Base-by-base conservation (phyloP, 2,113 vertebrate genomes). In the Danio rerio region DNA sequence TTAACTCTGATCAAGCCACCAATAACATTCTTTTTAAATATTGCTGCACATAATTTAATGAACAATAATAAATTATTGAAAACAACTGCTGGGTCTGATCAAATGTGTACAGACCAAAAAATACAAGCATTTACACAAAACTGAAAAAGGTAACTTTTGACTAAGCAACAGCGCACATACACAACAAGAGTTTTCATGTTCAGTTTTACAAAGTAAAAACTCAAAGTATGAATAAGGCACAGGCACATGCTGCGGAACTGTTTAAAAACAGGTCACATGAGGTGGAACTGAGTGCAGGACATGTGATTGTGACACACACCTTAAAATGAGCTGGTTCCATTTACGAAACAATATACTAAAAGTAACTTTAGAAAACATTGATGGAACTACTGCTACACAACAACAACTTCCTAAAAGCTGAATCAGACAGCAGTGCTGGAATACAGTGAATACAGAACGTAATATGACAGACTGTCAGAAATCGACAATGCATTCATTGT, bases 191-290 rank as follows among this genome's bases (percentile, higher is more conserved):
- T 4, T 52, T 52, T 31, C 6, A 73, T 10, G 21, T 73, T 68
- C 65, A 40, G 15, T 56, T 8, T 47, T 68, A 68, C 16, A 42
- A 73, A 73, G 40, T 3, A 11, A 56, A n/a, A 42, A 5, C 53
- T 18, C 6, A 18, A 55, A 74, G 72, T 20, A 73, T 9, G 55
- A 40, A 50, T 2, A 58, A 31, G 31, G 31, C 56, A 71, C 52
- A 80, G 15, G 79, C 59, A 66, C 18, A 61, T 40, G 65, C 40
- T 56, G n/a, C 18, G 21, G 6, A 72, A 73, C 45, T 72, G 6
- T 18, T 20, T 6, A 16, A 50, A 52, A 78, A 21, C 1, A 55
- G 18, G 58, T 85, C 79, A 85, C 84, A 85, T 81, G 79, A 85
- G 72, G 43, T 70, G 73, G 56, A 52, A 56, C 50, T n/a, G 7